A percentile compares a stretch with the other conserved stretches of the same genome.
Evolutionary conservation across 2,888 invertebrate genomes (phyloP).

Genomic region (Trichopoda pennipes): DNA sequence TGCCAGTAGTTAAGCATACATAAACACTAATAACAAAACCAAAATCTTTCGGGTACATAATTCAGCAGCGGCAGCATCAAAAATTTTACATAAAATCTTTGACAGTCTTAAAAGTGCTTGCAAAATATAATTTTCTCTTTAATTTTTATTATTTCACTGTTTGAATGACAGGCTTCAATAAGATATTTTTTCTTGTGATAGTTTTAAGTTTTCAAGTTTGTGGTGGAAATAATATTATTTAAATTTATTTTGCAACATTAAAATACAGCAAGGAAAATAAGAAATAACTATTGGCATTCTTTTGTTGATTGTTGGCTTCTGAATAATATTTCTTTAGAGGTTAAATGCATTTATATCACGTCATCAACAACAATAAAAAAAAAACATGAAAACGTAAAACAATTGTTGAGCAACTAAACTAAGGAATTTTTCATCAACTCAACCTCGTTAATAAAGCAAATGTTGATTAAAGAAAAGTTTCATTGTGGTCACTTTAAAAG

Average conservation of each 20-base stretch:
- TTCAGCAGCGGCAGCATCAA: not conserved
- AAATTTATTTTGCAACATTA: constrained; percentile 56
- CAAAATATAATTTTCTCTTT: not conserved
- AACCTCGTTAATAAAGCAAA: constrained; percentile 6
- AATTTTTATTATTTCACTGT: not conserved
- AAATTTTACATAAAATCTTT: not conserved
- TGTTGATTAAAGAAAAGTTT: not conserved
- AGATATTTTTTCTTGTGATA: not conserved
- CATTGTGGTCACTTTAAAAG: not conserved
- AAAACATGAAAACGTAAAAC: not conserved
- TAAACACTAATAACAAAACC: not conserved
- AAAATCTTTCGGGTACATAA: constrained; percentile 5
- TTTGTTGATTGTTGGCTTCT: constrained; percentile 5
- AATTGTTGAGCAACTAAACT: not conserved
- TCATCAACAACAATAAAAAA: not conserved
- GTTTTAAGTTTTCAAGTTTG: not conserved
- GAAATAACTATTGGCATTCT: constrained; percentile 34
- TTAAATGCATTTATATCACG: constrained; percentile 36
- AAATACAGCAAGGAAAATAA: constrained; percentile 1
- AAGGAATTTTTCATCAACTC: constrained; percentile 29
- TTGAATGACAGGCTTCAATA: not conserved
- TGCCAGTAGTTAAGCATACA: constrained; percentile 1
- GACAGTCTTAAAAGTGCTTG: not conserved
- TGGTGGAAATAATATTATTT: constrained; percentile 35
- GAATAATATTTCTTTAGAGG: not conserved